phyloP scores from a whole-genome alignment of 1,140 invertebrate genomes.

The Lepidostoma basale region DNA sequence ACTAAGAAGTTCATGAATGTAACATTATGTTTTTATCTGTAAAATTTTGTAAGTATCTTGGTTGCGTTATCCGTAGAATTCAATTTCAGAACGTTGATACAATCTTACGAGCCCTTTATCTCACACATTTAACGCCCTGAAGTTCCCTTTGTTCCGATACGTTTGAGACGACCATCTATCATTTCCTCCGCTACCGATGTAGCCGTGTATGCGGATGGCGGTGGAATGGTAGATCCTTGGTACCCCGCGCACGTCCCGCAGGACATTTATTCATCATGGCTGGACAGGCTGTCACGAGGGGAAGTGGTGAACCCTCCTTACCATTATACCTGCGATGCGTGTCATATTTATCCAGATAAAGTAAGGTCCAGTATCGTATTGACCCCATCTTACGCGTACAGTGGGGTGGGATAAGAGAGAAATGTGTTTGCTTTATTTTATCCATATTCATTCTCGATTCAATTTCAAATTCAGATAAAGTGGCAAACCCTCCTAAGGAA shows the following conservation, averaged over 20 bases:
- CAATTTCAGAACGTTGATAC: too few species aligned
- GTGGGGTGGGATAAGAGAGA: neutral
- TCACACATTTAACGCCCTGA: too few species aligned
- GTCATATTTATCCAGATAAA: constrained; percentile 19
- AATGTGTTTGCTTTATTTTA: neutral
- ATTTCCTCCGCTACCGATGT: neutral
- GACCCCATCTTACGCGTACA: constrained; percentile 7
- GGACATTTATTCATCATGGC: constrained; percentile 22
- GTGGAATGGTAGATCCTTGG: neutral
- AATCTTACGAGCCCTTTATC: too few species aligned
- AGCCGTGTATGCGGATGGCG: too few species aligned
- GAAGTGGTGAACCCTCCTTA: neutral
- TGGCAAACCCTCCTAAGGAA: neutral
- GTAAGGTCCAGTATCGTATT: constrained; percentile 4
- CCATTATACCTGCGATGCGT: constrained; percentile 1
- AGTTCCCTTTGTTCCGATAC: neutral
- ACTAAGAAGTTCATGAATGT: too few species aligned
- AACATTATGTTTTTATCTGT: too few species aligned
- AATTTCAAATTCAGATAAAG: constrained; percentile 6
- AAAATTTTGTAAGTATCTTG: too few species aligned
- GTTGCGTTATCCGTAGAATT: too few species aligned
- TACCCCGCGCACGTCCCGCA: neutral
- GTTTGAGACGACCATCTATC: constrained; percentile 6
- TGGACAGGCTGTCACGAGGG: constrained; percentile 4
- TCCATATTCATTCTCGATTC: constrained; percentile 11